These are phyloP conservation scores for Ichneumoninae sp. DNA, from an alignment of 2,888 invertebrate genomes.

Conservation along the genomic window DNA sequence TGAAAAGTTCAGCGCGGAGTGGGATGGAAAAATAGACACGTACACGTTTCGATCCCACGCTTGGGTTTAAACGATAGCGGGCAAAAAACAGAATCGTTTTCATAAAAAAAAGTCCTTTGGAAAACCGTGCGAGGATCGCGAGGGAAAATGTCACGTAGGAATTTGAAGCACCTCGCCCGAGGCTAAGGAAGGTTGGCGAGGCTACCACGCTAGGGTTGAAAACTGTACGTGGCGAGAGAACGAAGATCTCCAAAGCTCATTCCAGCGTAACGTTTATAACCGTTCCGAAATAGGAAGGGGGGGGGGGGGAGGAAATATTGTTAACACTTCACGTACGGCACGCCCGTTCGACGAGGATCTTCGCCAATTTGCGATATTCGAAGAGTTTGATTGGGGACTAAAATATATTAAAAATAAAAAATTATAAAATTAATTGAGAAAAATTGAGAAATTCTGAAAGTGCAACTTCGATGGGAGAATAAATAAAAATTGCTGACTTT, in stretches of 20 bases:
- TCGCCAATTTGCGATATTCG: neutral
- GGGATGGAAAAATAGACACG: slow-evolving; percentile 21
- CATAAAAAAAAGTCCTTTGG: slow-evolving; percentile 14
- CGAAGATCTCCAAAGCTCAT: slow-evolving; percentile 41
- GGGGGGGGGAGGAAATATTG: neutral
- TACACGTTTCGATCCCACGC: slow-evolving; percentile 30
- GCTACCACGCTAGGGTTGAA: neutral
- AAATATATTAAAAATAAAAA: neutral
- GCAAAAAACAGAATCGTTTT: slow-evolving; percentile 33
- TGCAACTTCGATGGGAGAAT: neutral
- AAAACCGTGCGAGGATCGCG: slow-evolving; percentile 5
- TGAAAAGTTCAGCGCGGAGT: slow-evolving; percentile 20
- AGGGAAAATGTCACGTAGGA: slow-evolving; percentile 48
- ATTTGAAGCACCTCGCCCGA: slow-evolving; percentile 40
- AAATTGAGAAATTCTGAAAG: neutral
- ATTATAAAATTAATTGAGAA: neutral
- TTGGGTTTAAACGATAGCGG: slow-evolving; percentile 42
- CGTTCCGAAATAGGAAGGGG: neutral
- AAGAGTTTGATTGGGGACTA: slow-evolving; percentile 2
- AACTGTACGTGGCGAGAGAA: slow-evolving; percentile 56
- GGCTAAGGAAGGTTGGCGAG: slow-evolving; percentile 22
- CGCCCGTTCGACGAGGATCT: neutral
- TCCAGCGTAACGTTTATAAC: slow-evolving; percentile 14
- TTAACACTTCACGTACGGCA: slow-evolving; percentile 5
- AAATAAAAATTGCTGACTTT: neutral